Evolutionary conservation across 2,113 vertebrate genomes (phyloP).

Genomic region (Misgurnus anguillicaudatus): DNA sequence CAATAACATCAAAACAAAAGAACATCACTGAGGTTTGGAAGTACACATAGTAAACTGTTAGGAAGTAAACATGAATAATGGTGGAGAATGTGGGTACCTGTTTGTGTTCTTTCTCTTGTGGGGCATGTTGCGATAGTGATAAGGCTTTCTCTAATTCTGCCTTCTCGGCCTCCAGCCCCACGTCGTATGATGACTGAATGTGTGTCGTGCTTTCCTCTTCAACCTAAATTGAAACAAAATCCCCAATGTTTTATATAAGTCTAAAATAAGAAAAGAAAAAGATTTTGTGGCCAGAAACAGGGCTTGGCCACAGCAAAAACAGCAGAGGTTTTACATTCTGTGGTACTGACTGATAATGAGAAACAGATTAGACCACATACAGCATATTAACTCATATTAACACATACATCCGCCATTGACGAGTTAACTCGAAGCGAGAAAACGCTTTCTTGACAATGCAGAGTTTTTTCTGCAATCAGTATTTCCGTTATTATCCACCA

Average conservation of each 20-base stretch:
- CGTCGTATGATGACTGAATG: slow-evolving; percentile 62
- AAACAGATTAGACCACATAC: no score
- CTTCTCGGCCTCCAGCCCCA: slow-evolving; percentile 66
- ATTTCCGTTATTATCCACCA: no score
- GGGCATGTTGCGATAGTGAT: slow-evolving; percentile 61
- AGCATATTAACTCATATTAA: no score
- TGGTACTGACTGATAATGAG: no score
- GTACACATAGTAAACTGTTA: neutral
- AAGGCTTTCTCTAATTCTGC: slow-evolving; percentile 64
- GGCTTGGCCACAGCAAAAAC: neutral
- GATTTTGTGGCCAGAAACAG: neutral
- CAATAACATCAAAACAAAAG: no score
- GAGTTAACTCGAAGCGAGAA: no score
- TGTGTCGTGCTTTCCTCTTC: slow-evolving; percentile 70
- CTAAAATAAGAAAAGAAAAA: neutral
- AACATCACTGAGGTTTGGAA: neutral
- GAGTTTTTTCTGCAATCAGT: no score
- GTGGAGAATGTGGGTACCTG: slow-evolving; percentile 54
- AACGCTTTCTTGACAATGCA: no score
- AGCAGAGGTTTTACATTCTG: no score
- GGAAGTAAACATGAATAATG: neutral
- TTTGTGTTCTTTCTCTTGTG: slow-evolving; percentile 67
- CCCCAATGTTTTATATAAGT: neutral
- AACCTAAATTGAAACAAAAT: slow-evolving; percentile 64
- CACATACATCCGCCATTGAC: no score